Evolutionary conservation across 2,113 vertebrate species (phyloP), one percentile per base, ranked within the genome.

Genomic region (Cepphus grylle): DNA sequence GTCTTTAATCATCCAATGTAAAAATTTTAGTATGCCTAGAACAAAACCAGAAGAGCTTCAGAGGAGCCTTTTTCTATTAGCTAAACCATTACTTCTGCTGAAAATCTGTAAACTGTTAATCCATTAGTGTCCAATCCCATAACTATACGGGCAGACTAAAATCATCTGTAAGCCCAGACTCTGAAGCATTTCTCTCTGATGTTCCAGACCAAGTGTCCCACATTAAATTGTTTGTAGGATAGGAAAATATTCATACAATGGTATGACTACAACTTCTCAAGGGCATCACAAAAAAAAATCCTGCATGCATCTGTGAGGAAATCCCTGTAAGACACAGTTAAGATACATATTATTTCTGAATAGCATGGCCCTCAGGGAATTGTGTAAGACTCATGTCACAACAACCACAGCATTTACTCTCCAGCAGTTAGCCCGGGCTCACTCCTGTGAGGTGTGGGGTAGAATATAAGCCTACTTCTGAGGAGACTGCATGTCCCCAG

Each of bases 171-270:
- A 93, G 36, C 18, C 55, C 66, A 94, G 77, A 70, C 78, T 82
- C 84, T 45, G n/a, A 78, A 95, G 42, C 81, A 49, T 40, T 94
- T 94, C 83, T 50, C 49, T 95, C 80, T 92, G 83, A 94, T 86
- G 56, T 90, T 87, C 34, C 70, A 95, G 66, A 94, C 66, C 45
- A 91, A 97, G 21, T 38, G 40, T 83, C 84, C 59, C 81, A 91
- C 58, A 94, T 53, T 34, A 73, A 89, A 94, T 26, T 82, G 49
- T 67, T 70, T 94, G 90, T 85, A 94, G 84, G 36, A 49, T 14
- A 91, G 84, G 84, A 94, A 94, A 95, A 96, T 87, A 91, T 73
- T 96, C 83, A 62, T 53, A 82, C 53, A 87, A n/a, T 87, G 55
- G 66, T 77, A 79, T 87, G 73, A 92, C 47, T 91, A 72, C 34